Percentiles rank a stretch among this genome's conserved stretches.
Conservation (phyloP, 1,140 invertebrate species). For the Agrypnia vestita region DNA sequence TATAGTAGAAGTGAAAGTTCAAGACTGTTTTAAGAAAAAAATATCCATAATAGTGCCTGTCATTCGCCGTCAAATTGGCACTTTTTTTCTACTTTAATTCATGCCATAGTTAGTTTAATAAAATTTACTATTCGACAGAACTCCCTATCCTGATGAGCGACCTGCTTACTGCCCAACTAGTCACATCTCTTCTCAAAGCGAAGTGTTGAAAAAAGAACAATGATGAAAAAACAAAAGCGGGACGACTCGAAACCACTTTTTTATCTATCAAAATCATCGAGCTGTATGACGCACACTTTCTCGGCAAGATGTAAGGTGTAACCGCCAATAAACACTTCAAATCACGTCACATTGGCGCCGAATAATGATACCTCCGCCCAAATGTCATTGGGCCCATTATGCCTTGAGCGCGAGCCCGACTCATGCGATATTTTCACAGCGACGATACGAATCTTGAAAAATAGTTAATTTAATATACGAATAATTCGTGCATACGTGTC, state of each 20-base stretch:
- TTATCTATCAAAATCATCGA: conserved; percentile 46
- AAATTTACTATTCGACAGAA: too few relatives aligned
- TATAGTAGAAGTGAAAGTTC: too few relatives aligned
- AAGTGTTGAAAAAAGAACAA: too few relatives aligned
- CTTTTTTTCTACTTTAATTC: too few relatives aligned
- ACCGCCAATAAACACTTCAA: conserved; percentile 19
- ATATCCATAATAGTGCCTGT: too few relatives aligned
- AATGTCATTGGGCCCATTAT: conserved; percentile 20
- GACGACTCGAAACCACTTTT: conserved; percentile 26
- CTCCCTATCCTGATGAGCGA: too few relatives aligned
- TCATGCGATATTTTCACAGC: neutral
- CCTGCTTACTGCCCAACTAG: too few relatives aligned
- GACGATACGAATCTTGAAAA: conserved; percentile 50
- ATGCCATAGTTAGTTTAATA: too few relatives aligned
- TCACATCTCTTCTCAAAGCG: too few relatives aligned
- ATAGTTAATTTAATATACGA: conserved; percentile 54
- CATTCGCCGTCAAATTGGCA: too few relatives aligned
- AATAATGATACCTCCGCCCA: conserved; percentile 26
- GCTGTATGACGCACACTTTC: conserved; percentile 49
- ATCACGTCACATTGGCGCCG: neutral
- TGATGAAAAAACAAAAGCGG: too few relatives aligned
- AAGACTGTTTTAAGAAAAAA: too few relatives aligned
- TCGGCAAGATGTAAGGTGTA: conserved; percentile 35
- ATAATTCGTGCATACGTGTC: conserved; percentile 56
- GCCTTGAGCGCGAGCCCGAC: neutral